Evolutionary conservation across 2,888 invertebrate species (phyloP).

Genomic region (Hecatera dysodea): DNA sequence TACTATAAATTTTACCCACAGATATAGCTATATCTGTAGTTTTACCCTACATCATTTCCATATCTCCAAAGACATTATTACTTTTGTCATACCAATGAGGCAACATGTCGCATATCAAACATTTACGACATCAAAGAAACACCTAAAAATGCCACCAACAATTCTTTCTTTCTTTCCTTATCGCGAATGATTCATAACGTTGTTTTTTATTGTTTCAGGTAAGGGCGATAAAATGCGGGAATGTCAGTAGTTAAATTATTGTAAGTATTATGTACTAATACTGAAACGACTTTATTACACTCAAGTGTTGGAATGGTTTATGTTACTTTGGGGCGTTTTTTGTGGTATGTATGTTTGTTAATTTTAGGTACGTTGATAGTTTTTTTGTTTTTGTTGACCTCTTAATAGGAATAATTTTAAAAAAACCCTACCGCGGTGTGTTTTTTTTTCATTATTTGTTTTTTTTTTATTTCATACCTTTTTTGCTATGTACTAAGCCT

Average conservation of each 20-base stretch:
- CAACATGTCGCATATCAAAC: conserved; percentile 18
- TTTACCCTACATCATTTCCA: conserved; percentile 1
- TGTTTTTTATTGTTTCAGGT: conserved; percentile 71
- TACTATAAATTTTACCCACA: too few relatives aligned
- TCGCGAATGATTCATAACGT: conserved; percentile 59
- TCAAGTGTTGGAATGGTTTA: conserved; percentile 6
- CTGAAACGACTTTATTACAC: conserved; percentile 5
- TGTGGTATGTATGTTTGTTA: neutral
- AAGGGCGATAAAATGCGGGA: conserved; percentile 44
- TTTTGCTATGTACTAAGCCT: too few relatives aligned
- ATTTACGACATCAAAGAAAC: conserved; percentile 31
- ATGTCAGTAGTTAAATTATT: conserved; percentile 44
- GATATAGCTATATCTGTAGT: neutral
- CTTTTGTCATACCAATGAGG: neutral
- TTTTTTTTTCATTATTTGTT: too few relatives aligned
- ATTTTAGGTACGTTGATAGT: neutral
- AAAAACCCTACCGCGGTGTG: too few relatives aligned
- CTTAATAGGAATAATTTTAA: too few relatives aligned
- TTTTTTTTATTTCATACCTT: too few relatives aligned
- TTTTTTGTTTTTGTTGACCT: too few relatives aligned
- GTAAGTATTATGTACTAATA: conserved; percentile 45
- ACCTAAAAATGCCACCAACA: conserved; percentile 23
- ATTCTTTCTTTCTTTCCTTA: conserved; percentile 43
- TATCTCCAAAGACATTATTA: neutral
- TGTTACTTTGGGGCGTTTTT: neutral